Conservation (phyloP, 2,797 vertebrate genomes). For the Arrhamphus sclerolepis region DNA sequence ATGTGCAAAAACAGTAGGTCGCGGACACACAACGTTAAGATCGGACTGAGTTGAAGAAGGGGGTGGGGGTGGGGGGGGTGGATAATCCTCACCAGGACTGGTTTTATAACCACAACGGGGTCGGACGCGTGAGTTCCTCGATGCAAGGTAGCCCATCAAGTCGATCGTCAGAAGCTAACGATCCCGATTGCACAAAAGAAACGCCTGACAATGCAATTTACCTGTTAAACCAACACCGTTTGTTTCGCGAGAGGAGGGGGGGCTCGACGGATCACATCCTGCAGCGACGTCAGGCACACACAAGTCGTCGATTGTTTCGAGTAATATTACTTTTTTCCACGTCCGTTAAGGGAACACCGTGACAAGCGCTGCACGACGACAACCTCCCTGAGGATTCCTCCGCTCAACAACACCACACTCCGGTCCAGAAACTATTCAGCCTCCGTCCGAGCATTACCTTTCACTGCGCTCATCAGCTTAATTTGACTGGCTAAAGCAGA, state of each 20-base stretch:
- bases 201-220: slow-evolving; percentile 53
- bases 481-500: slow-evolving; percentile 33
- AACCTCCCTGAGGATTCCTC: slow-evolving; percentile 68
- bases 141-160: slow-evolving; percentile 32
- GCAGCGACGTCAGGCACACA: slow-evolving; percentile 18
- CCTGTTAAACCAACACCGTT: slow-evolving; percentile 46
- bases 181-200: slow-evolving; percentile 62
- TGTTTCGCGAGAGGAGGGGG: not conserved
- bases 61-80: no score
- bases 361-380: slow-evolving; percentile 64
- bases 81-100: slow-evolving; percentile 44
- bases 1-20: slow-evolving; percentile 51
- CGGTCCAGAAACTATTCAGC: slow-evolving; percentile 57
- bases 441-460: slow-evolving; percentile 51
- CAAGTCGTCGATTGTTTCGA: slow-evolving; percentile 23
- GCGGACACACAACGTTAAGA: slow-evolving; percentile 30
- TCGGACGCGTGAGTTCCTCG: slow-evolving; percentile 18
- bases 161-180: slow-evolving; percentile 39
- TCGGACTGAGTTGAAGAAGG: slow-evolving; percentile 10
- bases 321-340: slow-evolving; percentile 61
- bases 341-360: slow-evolving; percentile 37
- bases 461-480: slow-evolving; percentile 37
- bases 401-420: slow-evolving; percentile 57
- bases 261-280: slow-evolving; percentile 30
- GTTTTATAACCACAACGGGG: slow-evolving; percentile 24